These are phyloP conservation scores for Grus americana DNA, from an alignment of 2,113 vertebrate genomes.

Conservation along the genomic window DNA sequence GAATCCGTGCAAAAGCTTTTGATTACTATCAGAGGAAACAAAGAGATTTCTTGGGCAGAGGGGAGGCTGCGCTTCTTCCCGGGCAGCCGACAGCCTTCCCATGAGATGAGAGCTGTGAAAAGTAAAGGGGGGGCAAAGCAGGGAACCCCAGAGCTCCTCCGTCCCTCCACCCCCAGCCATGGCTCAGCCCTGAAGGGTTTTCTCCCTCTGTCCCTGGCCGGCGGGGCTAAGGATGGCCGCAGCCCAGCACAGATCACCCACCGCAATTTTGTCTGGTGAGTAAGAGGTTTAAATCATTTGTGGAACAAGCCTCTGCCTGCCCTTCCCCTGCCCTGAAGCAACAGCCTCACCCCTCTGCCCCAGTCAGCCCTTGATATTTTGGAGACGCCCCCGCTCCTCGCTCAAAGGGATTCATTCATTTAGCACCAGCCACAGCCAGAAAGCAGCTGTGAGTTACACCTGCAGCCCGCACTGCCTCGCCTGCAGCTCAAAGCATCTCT, in stretches of 20 bases:
- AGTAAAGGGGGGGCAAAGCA: neutral
- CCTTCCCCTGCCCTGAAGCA: neutral
- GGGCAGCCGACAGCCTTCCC: fast-evolving
- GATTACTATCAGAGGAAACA: neutral
- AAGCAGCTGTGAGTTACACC: fast-evolving
- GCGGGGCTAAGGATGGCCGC: too few relatives aligned
- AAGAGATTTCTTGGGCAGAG: neutral
- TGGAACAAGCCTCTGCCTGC: neutral
- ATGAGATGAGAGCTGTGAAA: neutral
- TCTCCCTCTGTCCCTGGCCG: neutral
- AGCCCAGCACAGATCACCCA: fast-evolving
- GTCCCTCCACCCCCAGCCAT: neutral
- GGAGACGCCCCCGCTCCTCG: fast-evolving
- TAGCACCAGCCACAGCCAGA: neutral
- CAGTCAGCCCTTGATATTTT: fast-evolving
- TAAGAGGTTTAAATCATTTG: neutral
- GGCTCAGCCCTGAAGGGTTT: fast-evolving
- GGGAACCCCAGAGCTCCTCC: neutral
- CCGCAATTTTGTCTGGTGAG: neutral
- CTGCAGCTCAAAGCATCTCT: neutral
- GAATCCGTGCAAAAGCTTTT: constrained; percentile 20
- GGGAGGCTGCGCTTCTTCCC: neutral
- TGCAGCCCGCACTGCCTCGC: fast-evolving
- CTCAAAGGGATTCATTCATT: neutral
- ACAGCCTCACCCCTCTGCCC: neutral